Conservation (phyloP, 1,140 invertebrate genomes). For the Watersipora subatra region DNA sequence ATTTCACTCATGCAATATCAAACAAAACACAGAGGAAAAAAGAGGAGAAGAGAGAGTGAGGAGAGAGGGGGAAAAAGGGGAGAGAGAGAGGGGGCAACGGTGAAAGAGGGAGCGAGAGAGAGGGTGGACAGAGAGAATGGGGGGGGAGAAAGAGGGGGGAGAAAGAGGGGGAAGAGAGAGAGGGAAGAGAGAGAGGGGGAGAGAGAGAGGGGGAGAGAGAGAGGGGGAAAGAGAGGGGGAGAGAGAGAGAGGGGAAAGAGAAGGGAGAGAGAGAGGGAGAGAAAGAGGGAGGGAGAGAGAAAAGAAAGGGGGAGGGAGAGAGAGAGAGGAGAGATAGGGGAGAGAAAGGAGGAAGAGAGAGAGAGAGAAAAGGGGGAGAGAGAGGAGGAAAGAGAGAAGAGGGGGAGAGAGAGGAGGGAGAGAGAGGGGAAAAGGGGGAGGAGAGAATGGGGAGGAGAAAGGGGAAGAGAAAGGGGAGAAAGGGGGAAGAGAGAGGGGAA, state of each 20-base stretch:
- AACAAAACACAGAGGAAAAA: constrained; percentile 8
- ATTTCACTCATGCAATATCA: too few species aligned
- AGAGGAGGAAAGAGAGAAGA: not conserved
- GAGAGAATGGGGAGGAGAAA: not conserved
- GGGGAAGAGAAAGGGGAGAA: not conserved
- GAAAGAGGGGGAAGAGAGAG: not conserved
- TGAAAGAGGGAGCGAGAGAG: not conserved
- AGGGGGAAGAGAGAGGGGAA: not conserved
- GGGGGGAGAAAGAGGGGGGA: not conserved
- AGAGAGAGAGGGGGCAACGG: not conserved
- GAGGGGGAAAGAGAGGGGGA: not conserved
- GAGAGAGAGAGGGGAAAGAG: not conserved
- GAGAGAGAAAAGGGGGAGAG: not conserved
- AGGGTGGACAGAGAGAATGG: not conserved
- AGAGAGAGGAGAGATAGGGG: not conserved
- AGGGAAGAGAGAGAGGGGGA: not conserved
- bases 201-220: not conserved
- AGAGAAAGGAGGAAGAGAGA: not conserved
- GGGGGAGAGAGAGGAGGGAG: not conserved
- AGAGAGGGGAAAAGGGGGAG: not conserved
- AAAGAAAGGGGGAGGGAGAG: not conserved
- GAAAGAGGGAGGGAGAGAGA: not conserved
- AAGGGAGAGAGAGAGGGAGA: not conserved
- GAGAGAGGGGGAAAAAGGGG: not conserved
- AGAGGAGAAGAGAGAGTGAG: constrained; percentile 9